Conservation (phyloP, 2,888 invertebrate genomes). For the Drosophila eohydei region DNA sequence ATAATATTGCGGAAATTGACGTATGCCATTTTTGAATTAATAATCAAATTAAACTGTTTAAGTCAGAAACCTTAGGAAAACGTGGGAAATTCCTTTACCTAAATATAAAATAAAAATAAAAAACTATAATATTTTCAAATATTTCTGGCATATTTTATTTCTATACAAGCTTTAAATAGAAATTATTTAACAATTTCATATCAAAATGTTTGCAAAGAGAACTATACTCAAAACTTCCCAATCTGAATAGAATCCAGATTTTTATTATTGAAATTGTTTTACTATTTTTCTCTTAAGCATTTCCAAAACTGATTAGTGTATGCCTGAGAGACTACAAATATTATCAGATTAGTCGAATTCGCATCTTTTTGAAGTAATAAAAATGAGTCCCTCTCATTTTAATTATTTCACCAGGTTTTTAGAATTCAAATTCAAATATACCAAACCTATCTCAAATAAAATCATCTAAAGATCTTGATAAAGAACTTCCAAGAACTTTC, state of each 20-base stretch:
- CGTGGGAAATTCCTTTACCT: no score
- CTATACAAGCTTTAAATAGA: background rate
- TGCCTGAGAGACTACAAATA: background rate
- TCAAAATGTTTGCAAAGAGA: background rate
- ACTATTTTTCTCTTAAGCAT: background rate
- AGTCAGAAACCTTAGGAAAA: no score
- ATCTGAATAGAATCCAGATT: background rate
- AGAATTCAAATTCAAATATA: background rate
- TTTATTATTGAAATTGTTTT: background rate
- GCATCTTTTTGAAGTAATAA: no score
- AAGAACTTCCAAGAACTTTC: conserved; percentile 19
- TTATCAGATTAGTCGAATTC: background rate
- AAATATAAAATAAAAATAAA: no score
- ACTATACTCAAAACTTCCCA: background rate
- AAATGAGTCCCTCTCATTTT: background rate
- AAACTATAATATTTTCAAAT: no score
- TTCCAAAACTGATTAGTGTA: background rate
- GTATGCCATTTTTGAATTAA: background rate
- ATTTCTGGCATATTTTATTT: background rate
- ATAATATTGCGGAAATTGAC: background rate
- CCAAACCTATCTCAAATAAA: conserved; percentile 9
- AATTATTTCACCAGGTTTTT: background rate
- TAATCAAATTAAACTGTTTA: no score
- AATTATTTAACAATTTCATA: background rate
- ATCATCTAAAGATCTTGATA: background rate